Evolutionary conservation across 2,113 vertebrate species (phyloP).

Genomic region (Nansenia antarctica): DNA sequence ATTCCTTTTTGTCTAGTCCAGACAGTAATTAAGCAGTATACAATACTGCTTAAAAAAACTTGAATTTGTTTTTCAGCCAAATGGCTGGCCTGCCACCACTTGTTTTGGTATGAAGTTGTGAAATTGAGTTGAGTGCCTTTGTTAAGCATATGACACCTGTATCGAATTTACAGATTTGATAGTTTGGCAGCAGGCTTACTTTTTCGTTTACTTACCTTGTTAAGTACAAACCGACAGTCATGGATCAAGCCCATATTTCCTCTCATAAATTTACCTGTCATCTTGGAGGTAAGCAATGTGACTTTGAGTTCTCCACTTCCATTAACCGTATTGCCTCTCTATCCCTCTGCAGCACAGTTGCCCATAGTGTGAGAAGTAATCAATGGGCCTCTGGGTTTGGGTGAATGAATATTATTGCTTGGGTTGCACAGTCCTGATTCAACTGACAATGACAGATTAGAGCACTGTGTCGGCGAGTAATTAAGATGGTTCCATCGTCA

Average conservation of each 20-base stretch:
- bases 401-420: slow-evolving; percentile 68
- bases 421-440: slow-evolving; percentile 68
- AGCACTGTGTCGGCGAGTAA: slow-evolving; percentile 66
- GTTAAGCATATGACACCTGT: slow-evolving; percentile 8
- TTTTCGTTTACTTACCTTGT: slow-evolving; percentile 39
- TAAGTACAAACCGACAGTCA: slow-evolving; percentile 46
- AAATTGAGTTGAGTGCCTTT: not conserved
- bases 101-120: too few species aligned
- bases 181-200: slow-evolving; percentile 24
- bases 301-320: slow-evolving; percentile 68
- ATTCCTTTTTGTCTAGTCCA: too few species aligned
- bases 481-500: slow-evolving; percentile 73
- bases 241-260: slow-evolving; percentile 61
- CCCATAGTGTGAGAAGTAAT: slow-evolving; percentile 72
- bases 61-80: too few species aligned
- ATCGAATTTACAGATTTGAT: slow-evolving; percentile 20
- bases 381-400: slow-evolving; percentile 70
- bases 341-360: slow-evolving; percentile 56
- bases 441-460: slow-evolving; percentile 71
- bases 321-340: slow-evolving; percentile 69
- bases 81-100: too few species aligned
- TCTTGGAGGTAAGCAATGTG: slow-evolving; percentile 72
- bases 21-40: too few species aligned
- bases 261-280: slow-evolving; percentile 72
- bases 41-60: too few species aligned